Conservation (phyloP, 2,888 invertebrate species). For the Ptilodon capucinus region DNA sequence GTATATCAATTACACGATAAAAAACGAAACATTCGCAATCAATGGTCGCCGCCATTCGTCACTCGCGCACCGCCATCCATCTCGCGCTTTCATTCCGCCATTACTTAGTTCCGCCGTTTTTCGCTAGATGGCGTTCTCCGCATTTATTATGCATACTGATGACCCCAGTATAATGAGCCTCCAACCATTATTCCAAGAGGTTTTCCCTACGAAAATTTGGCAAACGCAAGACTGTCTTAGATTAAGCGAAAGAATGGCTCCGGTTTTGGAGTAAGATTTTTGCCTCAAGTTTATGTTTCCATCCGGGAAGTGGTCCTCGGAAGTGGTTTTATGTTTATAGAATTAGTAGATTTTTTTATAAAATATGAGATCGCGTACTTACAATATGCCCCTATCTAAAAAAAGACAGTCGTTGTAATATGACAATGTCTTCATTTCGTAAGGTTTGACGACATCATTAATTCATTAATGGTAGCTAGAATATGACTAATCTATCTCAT, state of each 20-base stretch:
- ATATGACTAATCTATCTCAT: too few relatives aligned
- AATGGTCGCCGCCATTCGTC: conserved; percentile 43
- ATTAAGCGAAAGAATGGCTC: conserved; percentile 62
- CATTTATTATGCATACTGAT: conserved; percentile 91
- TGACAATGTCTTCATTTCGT: too few relatives aligned
- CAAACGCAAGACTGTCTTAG: conserved; percentile 52
- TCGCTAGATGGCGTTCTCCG: conserved; percentile 75
- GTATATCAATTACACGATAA: conserved; percentile 23
- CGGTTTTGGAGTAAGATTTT: conserved; percentile 27
- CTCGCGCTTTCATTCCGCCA: conserved; percentile 43
- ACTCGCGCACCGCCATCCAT: conserved; percentile 55
- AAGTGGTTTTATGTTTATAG: too few relatives aligned
- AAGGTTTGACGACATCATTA: too few relatives aligned
- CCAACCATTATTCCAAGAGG: conserved; percentile 46
- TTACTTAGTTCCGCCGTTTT: conserved; percentile 61
- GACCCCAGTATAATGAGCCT: conserved; percentile 85
- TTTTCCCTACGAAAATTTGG: conserved; percentile 70
- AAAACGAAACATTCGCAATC: conserved; percentile 31
- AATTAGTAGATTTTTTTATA: too few relatives aligned
- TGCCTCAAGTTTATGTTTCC: conserved; percentile 32
- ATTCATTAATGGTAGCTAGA: too few relatives aligned
- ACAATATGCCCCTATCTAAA: too few relatives aligned
- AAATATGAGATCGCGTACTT: too few relatives aligned
- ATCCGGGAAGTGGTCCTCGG: conserved; percentile 16
- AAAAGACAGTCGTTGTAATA: too few relatives aligned